Evolutionary conservation across 92 coral and sea anemone species (phyloP).

Genomic region (Desmophyllum pertusum): DNA sequence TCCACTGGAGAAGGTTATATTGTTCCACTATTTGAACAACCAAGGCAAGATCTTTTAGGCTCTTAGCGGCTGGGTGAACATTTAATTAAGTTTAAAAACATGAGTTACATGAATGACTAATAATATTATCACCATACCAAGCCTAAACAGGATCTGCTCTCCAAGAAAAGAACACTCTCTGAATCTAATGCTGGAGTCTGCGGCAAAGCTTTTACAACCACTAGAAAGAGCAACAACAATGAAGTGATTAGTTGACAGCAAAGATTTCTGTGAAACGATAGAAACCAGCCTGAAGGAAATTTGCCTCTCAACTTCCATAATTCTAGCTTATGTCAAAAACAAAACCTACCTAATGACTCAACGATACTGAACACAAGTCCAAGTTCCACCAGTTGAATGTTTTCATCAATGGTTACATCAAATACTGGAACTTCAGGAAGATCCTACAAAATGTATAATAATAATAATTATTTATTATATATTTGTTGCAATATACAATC

Average conservation of each 20-base stretch:
- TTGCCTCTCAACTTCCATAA: not conserved
- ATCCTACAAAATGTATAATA: slow-evolving; percentile 53
- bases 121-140: slow-evolving; percentile 43
- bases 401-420: slow-evolving; percentile 62
- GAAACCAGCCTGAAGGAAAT: too few species aligned
- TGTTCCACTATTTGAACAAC: too few species aligned
- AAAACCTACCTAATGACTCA: slow-evolving; percentile 59
- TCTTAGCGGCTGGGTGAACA: too few species aligned
- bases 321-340: not conserved
- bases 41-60: too few species aligned
- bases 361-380: slow-evolving; percentile 79
- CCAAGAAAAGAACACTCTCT: slow-evolving; percentile 84
- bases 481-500: too few species aligned
- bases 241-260: not conserved
- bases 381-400: slow-evolving; percentile 65
- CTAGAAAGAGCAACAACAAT: slow-evolving; percentile 26
- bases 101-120: not conserved
- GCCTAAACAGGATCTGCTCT: slow-evolving; percentile 77
- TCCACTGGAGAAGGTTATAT: too few species aligned
- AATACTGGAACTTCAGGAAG: slow-evolving; percentile 81
- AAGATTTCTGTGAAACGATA: too few species aligned
- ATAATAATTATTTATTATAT: too few species aligned
- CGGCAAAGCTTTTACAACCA: slow-evolving; percentile 78
- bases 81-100: too few species aligned
- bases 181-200: slow-evolving; percentile 84